phyloP scores from a whole-genome alignment of 2,888 invertebrate species.

The Athrips mouffetella region DNA sequence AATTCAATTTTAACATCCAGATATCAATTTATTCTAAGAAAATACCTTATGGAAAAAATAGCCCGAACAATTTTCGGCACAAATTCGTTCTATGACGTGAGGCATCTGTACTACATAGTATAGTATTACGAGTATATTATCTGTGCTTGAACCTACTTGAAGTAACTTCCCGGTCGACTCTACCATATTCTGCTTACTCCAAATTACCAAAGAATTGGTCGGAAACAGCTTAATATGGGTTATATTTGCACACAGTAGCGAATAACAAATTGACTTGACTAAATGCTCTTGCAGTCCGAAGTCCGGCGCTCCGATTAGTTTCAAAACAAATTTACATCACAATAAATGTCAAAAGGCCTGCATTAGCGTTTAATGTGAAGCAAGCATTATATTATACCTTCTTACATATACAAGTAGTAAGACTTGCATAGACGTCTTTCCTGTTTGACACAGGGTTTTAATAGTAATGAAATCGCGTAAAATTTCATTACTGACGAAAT shows the following conservation, averaged over 20 bases:
- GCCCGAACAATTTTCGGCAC: too few species aligned
- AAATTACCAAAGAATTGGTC: background rate
- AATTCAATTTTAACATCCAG: too few species aligned
- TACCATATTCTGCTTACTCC: background rate
- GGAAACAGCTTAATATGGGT: conserved; percentile 5
- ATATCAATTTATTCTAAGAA: too few species aligned
- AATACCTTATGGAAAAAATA: too few species aligned
- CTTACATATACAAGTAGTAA: conserved; percentile 22
- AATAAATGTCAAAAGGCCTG: conserved; percentile 44
- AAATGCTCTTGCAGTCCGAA: conserved; percentile 10
- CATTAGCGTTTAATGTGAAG: conserved; percentile 58
- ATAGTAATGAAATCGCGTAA: too few species aligned
- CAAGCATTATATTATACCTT: conserved; percentile 32
- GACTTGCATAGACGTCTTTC: conserved; percentile 26
- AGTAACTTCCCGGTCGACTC: background rate
- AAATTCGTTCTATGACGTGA: too few species aligned
- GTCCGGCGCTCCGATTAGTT: conserved; percentile 31
- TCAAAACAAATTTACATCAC: conserved; percentile 46
- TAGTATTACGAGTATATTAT: too few species aligned
- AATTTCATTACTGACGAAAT: too few species aligned
- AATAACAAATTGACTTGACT: conserved; percentile 6
- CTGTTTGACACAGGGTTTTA: conserved; percentile 22
- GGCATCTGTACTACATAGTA: too few species aligned
- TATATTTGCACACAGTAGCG: conserved; percentile 11
- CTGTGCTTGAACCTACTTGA: background rate